Conservation (phyloP, 2,113 vertebrate genomes). For the Zeus faber region DNA sequence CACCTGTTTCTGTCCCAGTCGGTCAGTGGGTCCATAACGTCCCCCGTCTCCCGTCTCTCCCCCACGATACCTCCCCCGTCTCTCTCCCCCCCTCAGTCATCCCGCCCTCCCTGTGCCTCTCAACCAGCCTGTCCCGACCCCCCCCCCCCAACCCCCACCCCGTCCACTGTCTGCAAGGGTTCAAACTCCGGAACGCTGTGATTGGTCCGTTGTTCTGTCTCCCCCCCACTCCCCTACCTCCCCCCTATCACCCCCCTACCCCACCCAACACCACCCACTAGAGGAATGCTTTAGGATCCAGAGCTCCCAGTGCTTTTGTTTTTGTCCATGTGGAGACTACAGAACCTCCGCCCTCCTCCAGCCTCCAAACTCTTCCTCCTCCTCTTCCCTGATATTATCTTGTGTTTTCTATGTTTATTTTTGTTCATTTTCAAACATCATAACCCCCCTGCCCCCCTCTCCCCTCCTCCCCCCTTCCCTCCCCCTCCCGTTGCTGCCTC, state of each 20-base stretch:
- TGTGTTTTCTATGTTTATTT: no score
- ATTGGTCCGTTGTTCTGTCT: conserved; percentile 86
- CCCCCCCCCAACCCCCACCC: conserved; percentile 71
- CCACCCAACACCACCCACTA: no score
- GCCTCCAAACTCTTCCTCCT: conserved; percentile 70
- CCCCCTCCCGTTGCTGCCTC: conserved; percentile 84
- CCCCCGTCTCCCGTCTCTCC: conserved; percentile 89
- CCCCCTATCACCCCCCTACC: no score
- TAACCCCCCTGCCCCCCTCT: no score
- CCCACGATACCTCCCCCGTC: conserved; percentile 85
- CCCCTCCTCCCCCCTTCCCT: conserved; percentile 78
- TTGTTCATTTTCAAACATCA: no score
- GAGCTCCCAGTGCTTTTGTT: conserved; percentile 73
- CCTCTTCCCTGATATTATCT: no score
- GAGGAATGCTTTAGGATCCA: conserved; percentile 93
- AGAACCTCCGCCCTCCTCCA: conserved; percentile 67
- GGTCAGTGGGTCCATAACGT: conserved; percentile 91
- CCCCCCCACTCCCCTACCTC: conserved; percentile 85
- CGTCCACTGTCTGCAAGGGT: not conserved
- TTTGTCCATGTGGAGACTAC: conserved; percentile 74
- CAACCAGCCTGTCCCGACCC: conserved; percentile 87
- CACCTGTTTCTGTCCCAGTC: conserved; percentile 94
- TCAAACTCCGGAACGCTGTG: no score
- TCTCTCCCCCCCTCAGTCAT: conserved; percentile 77
- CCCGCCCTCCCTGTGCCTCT: conserved; percentile 88